phyloP scores from a whole-genome alignment of 2,797 vertebrate genomes.

The Peromyscus melanophrys region DNA sequence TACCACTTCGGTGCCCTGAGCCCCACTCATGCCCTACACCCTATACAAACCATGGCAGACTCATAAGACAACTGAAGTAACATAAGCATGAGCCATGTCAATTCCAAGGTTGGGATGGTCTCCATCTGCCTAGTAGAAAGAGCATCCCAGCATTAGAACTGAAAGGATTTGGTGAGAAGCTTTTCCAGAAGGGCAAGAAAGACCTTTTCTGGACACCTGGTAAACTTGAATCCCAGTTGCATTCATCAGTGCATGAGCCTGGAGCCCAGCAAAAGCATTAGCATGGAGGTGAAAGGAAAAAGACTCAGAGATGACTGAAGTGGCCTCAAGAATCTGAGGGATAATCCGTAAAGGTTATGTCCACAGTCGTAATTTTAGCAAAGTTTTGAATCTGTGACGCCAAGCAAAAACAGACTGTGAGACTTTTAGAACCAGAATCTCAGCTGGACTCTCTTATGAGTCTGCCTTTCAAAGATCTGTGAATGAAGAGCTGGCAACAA shows the following conservation, averaged over 20 bases:
- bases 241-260: conserved; percentile 15
- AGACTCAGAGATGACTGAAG: conserved; percentile 54
- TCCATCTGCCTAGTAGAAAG: not conserved
- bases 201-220: conserved; percentile 30
- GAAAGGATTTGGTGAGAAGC: not conserved
- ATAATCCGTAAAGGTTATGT: conserved; percentile 68
- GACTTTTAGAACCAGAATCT: conserved; percentile 61
- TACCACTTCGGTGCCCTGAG: not conserved
- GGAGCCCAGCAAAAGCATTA: not conserved
- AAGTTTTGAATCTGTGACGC: conserved; percentile 55
- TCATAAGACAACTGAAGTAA: not conserved
- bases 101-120: not conserved
- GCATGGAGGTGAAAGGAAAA: conserved; percentile 41
- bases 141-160: not conserved
- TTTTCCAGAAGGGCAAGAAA: conserved; percentile 26
- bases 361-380: conserved; percentile 71
- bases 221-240: conserved; percentile 22
- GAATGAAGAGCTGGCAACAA: conserved; percentile 29
- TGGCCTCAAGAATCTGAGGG: conserved; percentile 69
- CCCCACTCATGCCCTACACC: accelerated
- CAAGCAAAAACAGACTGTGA: conserved; percentile 58
- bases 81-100: not conserved
- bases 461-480: conserved; percentile 48
- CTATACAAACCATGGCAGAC: not conserved
- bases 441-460: not conserved